These are phyloP conservation scores for Danaus melanippus DNA, from an alignment of 1,140 invertebrate genomes.

Conservation along the genomic window DNA sequence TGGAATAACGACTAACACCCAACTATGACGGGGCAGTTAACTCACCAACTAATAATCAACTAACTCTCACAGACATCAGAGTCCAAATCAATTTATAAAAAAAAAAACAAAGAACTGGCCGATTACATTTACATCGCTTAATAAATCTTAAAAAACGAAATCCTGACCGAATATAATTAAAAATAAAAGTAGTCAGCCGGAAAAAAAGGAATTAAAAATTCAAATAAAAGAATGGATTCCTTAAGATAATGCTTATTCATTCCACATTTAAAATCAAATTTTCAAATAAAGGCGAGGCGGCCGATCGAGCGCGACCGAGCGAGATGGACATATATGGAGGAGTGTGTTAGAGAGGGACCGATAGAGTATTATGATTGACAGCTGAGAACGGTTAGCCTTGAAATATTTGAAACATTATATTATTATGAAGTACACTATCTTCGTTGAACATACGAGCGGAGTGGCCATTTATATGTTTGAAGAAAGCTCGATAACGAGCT, in stretches of 20 bases:
- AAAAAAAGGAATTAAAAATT: slow-evolving; percentile 69
- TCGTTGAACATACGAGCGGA: slow-evolving; percentile 41
- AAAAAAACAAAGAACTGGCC: slow-evolving; percentile 12
- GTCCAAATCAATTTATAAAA: slow-evolving; percentile 12
- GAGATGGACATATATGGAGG: slow-evolving; percentile 34
- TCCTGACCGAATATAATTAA: slow-evolving; percentile 40
- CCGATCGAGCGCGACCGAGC: slow-evolving; percentile 52
- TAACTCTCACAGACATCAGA: too few relatives aligned
- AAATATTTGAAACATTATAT: slow-evolving; percentile 73
- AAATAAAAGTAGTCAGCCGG: slow-evolving; percentile 53
- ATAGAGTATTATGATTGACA: slow-evolving; percentile 71
- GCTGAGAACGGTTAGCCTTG: slow-evolving; percentile 72
- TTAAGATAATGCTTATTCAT: slow-evolving; percentile 72
- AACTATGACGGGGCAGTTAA: slow-evolving; percentile 12
- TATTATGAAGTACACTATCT: slow-evolving; percentile 73
- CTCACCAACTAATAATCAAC: slow-evolving; percentile 10
- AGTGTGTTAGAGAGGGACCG: slow-evolving; percentile 51
- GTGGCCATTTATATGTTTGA: slow-evolving; percentile 32
- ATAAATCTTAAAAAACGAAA: slow-evolving; percentile 43
- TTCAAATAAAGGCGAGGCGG: slow-evolving; percentile 68
- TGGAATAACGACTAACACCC: slow-evolving; percentile 2
- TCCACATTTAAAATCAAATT: slow-evolving; percentile 72
- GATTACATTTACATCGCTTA: slow-evolving; percentile 49
- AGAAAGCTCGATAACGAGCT: slow-evolving; percentile 26
- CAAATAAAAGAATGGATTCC: slow-evolving; percentile 68